A percentile compares a stretch with the other conserved stretches of the same genome.
Conservation (phyloP, 1,140 invertebrate genomes). For the Heliconius nattereri region DNA sequence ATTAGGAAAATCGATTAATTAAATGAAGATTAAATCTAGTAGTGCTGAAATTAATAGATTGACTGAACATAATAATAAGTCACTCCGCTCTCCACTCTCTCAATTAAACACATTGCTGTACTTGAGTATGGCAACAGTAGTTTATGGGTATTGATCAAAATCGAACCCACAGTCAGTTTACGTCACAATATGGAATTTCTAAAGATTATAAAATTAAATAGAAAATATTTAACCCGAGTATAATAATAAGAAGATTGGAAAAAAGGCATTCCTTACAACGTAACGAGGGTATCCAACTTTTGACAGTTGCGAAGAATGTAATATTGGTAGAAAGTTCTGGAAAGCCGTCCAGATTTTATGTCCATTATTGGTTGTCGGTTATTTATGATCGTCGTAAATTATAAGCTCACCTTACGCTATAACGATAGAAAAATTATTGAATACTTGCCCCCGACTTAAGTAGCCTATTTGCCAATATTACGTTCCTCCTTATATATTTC, state of each 20-base stretch:
- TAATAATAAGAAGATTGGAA: slow-evolving; percentile 5
- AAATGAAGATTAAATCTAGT: no score
- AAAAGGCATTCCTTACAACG: slow-evolving; percentile 16
- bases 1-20: no score
- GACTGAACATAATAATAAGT: no score
- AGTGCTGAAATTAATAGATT: no score
- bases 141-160: no score
- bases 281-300: slow-evolving; percentile 45
- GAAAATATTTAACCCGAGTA: not conserved
- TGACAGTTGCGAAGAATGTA: slow-evolving; percentile 50
- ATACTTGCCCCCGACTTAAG: slow-evolving; percentile 42
- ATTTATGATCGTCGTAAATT: slow-evolving; percentile 59
- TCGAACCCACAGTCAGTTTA: not conserved
- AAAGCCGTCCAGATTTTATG: slow-evolving; percentile 46
- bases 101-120: no score
- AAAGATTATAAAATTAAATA: not conserved
- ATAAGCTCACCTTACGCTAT: slow-evolving; percentile 47
- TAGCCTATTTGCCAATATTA: slow-evolving; percentile 46
- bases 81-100: no score
- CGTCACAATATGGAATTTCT: not conserved
- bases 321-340: slow-evolving; percentile 45
- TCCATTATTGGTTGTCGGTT: slow-evolving; percentile 55
- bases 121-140: no score
- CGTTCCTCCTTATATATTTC: not conserved
- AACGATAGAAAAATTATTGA: slow-evolving; percentile 52